A percentile compares a stretch with the other conserved stretches of the same genome.
These are phyloP conservation scores for Rhamphomyia laevipes DNA, from an alignment of 2,888 invertebrate species.

Conservation along the genomic window DNA sequence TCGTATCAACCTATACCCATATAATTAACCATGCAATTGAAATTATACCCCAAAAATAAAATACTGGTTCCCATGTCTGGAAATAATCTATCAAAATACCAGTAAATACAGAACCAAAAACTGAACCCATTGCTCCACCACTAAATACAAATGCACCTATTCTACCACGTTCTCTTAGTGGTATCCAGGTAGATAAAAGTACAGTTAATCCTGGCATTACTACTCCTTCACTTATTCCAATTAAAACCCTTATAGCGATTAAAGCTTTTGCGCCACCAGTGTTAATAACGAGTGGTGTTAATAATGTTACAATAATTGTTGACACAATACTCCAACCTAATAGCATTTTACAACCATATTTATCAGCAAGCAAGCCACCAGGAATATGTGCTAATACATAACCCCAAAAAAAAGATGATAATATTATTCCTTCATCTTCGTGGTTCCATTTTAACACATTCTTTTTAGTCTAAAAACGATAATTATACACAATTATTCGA, in stretches of 20 bases:
- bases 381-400: conserved; percentile 74
- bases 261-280: conserved; percentile 53
- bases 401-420: conserved; percentile 77
- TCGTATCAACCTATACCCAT: conserved; percentile 44
- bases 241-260: conserved; percentile 60
- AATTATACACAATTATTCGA: too few species aligned
- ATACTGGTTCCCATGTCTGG: conserved; percentile 66
- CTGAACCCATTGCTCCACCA: conserved; percentile 55
- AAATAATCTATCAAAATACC: conserved; percentile 55
- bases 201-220: conserved; percentile 76
- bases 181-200: conserved; percentile 70
- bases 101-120: conserved; percentile 52
- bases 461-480: conserved; percentile 26
- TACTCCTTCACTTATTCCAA: conserved; percentile 77
- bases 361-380: conserved; percentile 68
- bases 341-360: conserved; percentile 75
- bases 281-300: conserved; percentile 64
- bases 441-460: conserved; percentile 53
- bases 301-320: conserved; percentile 67
- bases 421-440: conserved; percentile 59
- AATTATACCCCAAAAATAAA: conserved; percentile 67
- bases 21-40: conserved; percentile 62
- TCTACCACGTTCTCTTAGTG: conserved; percentile 61
- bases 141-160: conserved; percentile 71
- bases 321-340: conserved; percentile 70